Evolutionary conservation across 2,888 invertebrate species (phyloP).

Genomic region (Graphium colonna): DNA sequence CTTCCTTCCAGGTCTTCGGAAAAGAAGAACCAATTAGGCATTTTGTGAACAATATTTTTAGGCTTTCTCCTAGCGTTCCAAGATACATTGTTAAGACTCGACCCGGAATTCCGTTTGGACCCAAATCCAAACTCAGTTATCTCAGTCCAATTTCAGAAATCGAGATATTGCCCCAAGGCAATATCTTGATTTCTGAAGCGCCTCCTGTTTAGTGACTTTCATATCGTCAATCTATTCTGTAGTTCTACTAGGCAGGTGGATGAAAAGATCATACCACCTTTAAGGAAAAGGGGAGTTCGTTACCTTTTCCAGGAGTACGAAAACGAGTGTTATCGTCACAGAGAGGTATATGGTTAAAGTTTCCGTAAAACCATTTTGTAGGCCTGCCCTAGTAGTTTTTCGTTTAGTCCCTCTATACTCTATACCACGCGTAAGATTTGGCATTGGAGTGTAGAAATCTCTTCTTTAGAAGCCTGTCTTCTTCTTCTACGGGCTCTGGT

Average conservation of each 20-base stretch:
- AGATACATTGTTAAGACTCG: neutral
- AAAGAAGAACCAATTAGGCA: slow-evolving; percentile 11
- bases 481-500: neutral
- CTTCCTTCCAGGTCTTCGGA: slow-evolving; percentile 20
- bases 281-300: slow-evolving; percentile 1
- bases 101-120: neutral
- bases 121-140: too few relatives aligned
- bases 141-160: too few relatives aligned
- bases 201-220: neutral
- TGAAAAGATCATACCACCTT: too few relatives aligned
- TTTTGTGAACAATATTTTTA: slow-evolving; percentile 8
- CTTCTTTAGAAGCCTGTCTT: neutral
- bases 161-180: too few relatives aligned
- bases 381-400: slow-evolving; percentile 24
- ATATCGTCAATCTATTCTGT: neutral
- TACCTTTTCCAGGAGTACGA: neutral
- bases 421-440: slow-evolving; percentile 18
- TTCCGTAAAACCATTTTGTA: slow-evolving; percentile 24
- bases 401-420: slow-evolving; percentile 14
- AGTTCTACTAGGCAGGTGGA: neutral
- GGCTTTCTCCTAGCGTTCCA: slow-evolving; percentile 2
- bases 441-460: neutral
- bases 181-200: neutral
- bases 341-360: slow-evolving; percentile 24
- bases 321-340: neutral